A percentile compares a stretch with the other conserved stretches of the same genome.
Conservation (phyloP, 2,797 vertebrate species). For the Apodemus agrarius region DNA sequence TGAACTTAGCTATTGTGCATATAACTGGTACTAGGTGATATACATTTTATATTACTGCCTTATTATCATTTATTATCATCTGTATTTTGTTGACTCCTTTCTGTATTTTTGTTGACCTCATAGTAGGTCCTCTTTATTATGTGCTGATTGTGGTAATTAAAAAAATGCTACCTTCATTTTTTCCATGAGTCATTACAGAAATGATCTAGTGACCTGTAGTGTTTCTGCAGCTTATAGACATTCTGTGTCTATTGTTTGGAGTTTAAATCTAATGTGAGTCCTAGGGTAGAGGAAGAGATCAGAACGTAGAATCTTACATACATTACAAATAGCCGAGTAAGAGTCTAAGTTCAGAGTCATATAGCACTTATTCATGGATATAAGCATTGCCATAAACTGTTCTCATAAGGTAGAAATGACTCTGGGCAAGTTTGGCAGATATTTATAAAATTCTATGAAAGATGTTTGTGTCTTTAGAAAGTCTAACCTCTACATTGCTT, state of each 20-base stretch:
- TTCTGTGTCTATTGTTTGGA: neutral
- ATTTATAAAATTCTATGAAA: conserved; percentile 29
- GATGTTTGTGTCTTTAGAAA: neutral
- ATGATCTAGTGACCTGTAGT: neutral
- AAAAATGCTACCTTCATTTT: neutral
- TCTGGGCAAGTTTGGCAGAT: neutral
- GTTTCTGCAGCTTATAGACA: neutral
- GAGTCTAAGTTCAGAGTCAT: neutral
- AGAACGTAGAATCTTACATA: neutral
- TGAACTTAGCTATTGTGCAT: neutral
- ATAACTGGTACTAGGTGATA: neutral
- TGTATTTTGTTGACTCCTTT: neutral
- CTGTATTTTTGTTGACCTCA: too few relatives aligned
- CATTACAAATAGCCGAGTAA: neutral
- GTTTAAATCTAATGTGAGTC: neutral
- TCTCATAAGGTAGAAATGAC: too few relatives aligned
- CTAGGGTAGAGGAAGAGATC: neutral
- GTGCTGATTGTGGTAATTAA: conserved; percentile 30
- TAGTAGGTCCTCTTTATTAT: neutral
- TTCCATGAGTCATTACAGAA: neutral
- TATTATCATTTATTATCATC: conserved; percentile 14
- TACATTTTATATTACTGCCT: conserved; percentile 38
- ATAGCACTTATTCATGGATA: too few relatives aligned
- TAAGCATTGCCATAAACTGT: too few relatives aligned
- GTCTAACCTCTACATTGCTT: neutral